Evolutionary conservation across 2,113 vertebrate species (phyloP).

Genomic region (Mesoclemmys tuberculata): DNA sequence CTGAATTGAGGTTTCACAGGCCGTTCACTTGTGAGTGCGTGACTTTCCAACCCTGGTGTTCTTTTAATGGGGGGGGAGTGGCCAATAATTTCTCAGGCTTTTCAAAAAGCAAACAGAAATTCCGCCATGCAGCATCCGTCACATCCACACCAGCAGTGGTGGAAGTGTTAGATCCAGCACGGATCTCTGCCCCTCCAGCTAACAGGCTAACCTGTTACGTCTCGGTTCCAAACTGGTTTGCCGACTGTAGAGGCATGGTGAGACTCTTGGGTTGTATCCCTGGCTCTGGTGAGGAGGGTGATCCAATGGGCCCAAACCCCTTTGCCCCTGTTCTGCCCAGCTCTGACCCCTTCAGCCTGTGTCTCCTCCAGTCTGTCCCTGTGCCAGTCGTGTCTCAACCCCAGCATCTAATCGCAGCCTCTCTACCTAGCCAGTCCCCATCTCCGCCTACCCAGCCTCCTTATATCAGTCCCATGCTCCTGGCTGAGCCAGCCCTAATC

Average conservation of each 20-base stretch:
- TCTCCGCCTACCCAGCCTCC: background rate
- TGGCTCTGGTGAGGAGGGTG: background rate
- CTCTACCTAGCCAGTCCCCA: too few relatives aligned
- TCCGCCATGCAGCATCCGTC: background rate
- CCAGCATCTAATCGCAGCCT: too few relatives aligned
- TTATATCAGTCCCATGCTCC: background rate
- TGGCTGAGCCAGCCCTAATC: background rate
- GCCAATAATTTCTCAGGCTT: background rate
- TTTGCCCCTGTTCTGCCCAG: background rate
- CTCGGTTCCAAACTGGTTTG: too few relatives aligned
- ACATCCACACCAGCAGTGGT: too few relatives aligned
- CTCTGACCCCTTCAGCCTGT: too few relatives aligned
- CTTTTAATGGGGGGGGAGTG: background rate
- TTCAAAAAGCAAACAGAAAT: background rate
- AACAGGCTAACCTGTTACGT: background rate
- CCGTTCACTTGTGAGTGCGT: background rate
- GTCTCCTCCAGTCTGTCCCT: too few relatives aligned
- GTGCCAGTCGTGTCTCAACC: too few relatives aligned
- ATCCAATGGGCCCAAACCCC: background rate
- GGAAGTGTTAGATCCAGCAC: background rate
- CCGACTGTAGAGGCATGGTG: too few relatives aligned
- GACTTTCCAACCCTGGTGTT: background rate
- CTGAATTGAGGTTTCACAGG: background rate
- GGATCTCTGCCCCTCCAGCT: too few relatives aligned
- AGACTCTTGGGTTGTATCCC: background rate